phyloP scores from a whole-genome alignment of 2,113 vertebrate species.

The Nerophis ophidion region DNA sequence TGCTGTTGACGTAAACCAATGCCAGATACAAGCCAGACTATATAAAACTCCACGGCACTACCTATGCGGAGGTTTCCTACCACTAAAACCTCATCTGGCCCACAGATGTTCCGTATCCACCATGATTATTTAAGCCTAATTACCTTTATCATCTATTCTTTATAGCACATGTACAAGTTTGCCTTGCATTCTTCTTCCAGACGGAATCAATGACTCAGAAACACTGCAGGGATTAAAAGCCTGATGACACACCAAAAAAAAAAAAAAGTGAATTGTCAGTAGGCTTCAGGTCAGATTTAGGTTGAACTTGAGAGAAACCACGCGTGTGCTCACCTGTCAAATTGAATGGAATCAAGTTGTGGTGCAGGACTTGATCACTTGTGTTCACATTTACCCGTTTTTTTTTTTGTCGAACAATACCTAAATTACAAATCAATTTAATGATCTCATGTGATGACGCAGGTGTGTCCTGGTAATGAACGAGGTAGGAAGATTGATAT shows the following conservation, averaged over 20 bases:
- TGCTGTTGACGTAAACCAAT: conserved; percentile 1
- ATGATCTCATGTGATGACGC: not conserved
- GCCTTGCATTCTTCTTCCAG: not conserved
- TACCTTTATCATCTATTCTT: conserved; percentile 6
- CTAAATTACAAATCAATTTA: too few species aligned
- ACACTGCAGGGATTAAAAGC: conserved; percentile 11
- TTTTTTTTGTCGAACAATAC: too few species aligned
- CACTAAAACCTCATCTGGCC: conserved; percentile 56
- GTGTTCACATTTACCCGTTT: too few species aligned
- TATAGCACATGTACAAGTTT: not conserved
- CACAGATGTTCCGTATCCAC: conserved; percentile 60
- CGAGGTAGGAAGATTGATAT: too few species aligned
- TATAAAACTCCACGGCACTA: conserved; percentile 31
- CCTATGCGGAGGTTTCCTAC: conserved; percentile 31
- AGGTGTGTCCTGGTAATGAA: not conserved
- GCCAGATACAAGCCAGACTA: conserved; percentile 17
- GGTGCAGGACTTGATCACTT: not conserved
- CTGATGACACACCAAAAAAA: conserved; percentile 29
- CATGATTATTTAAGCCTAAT: conserved; percentile 1
- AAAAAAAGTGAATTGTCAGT: conserved; percentile 19
- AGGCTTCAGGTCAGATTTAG: not conserved
- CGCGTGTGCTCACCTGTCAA: not conserved
- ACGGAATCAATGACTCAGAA: conserved; percentile 4
- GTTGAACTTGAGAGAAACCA: too few species aligned
- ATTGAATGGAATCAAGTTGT: too few species aligned